phyloP scores from a whole-genome alignment of 2,113 vertebrate species.

The Pimephales promelas region DNA sequence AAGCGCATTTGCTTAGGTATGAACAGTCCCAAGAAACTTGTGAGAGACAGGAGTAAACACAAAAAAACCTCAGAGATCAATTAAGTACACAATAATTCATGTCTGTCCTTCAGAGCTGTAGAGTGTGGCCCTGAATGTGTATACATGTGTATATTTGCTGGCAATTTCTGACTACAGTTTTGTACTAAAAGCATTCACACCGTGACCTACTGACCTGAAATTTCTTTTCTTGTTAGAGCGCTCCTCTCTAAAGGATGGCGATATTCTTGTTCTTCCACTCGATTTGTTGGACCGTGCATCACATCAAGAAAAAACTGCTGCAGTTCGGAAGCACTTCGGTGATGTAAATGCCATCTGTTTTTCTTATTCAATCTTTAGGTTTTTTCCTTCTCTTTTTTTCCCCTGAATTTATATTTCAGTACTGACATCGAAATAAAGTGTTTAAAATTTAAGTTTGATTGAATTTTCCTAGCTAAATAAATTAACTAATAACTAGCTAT shows the following conservation, averaged over 20 bases:
- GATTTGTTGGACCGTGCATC: constrained; percentile 83
- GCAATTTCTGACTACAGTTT: not conserved
- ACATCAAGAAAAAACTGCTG: constrained; percentile 82
- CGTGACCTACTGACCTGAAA: constrained; percentile 34
- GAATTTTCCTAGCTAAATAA: not conserved
- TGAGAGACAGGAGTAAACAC: not conserved
- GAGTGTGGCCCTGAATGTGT: not conserved
- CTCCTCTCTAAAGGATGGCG: constrained; percentile 78
- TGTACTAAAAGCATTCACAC: not conserved
- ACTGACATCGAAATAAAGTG: not conserved
- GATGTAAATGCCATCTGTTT: constrained; percentile 72
- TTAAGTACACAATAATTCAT: not conserved
- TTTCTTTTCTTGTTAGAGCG: constrained; percentile 71
- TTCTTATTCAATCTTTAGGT: not conserved
- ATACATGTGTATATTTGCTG: not conserved
- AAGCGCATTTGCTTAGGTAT: constrained; percentile 87
- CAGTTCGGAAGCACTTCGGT: constrained; percentile 86
- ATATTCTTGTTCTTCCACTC: constrained; percentile 88
- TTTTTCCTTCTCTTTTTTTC: not conserved
- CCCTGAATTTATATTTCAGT: not conserved
- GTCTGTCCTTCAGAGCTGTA: not conserved
- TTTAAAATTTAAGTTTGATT: not conserved
- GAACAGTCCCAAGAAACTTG: not conserved
- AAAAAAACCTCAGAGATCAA: not conserved
- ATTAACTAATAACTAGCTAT: not conserved